These are phyloP conservation scores for Leptocoma aspasia DNA, from an alignment of 2,113 vertebrate species.

Conservation along the genomic window DNA sequence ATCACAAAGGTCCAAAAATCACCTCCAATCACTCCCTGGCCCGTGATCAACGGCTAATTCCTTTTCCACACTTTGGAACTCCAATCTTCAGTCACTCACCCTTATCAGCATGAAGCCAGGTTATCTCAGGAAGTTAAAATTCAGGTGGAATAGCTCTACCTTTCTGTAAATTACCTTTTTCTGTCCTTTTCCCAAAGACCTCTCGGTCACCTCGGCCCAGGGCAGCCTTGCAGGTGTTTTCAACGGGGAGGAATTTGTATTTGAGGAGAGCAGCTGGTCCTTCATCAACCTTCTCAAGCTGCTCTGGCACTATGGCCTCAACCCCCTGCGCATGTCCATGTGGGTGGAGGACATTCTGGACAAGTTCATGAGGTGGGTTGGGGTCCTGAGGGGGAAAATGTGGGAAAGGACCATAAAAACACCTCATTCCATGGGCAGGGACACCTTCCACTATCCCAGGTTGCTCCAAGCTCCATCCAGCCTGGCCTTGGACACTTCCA, in stretches of 20 bases:
- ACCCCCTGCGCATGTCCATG: constrained; percentile 86
- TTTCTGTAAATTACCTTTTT: background rate
- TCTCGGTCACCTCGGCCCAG: constrained; percentile 35
- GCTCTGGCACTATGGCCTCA: constrained; percentile 88
- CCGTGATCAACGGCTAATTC: background rate
- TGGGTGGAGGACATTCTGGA: constrained; percentile 91
- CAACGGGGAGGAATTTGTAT: constrained; percentile 85
- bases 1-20: background rate
- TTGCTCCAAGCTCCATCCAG: accelerated
- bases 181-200: constrained; percentile 65
- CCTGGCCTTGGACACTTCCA: background rate
- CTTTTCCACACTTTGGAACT: accelerated
- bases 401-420: background rate
- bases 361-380: constrained; percentile 91
- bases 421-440: background rate
- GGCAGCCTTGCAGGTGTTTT: constrained; percentile 79
- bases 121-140: background rate
- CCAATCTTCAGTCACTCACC: background rate
- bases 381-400: background rate
- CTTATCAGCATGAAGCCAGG: accelerated
- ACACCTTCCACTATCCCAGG: background rate
- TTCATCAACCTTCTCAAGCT: constrained; percentile 83
- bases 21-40: background rate
- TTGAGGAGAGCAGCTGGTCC: constrained; percentile 91
- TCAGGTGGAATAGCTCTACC: accelerated